A percentile compares a stretch with the other conserved stretches of the same genome.
These are phyloP conservation scores for Beroe forskalii DNA, from an alignment of 37 sponge, comb jelly and placozoan genomes.

Conservation along the genomic window DNA sequence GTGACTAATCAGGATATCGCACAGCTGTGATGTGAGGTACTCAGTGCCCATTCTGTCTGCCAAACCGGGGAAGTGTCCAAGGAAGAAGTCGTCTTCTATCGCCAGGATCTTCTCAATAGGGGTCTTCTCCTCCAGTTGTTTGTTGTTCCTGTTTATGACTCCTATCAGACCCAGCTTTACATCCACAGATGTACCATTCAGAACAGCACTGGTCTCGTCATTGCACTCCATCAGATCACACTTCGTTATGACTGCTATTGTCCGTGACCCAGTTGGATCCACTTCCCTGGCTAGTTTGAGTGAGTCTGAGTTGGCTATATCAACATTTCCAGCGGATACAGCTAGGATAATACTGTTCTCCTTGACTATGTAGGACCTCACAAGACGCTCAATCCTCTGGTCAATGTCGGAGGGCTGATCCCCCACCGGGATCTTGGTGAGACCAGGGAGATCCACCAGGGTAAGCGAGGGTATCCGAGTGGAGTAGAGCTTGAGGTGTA, in stretches of 20 bases:
- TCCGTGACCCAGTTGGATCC: constrained; percentile 82
- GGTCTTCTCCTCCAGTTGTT: constrained; percentile 74
- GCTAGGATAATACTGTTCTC: constrained; percentile 97
- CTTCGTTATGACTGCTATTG: constrained; percentile 92
- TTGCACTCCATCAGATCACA: constrained; percentile 95
- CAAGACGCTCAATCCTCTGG: constrained; percentile 73
- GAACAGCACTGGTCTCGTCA: constrained; percentile 85
- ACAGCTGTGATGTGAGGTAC: background rate
- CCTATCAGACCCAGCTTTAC: constrained; percentile 96
- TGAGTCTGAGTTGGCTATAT: constrained; percentile 91
- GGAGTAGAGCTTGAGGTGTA: constrained; percentile 82
- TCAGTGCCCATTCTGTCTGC: constrained; percentile 20
- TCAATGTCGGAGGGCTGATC: constrained; percentile 97
- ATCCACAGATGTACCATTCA: constrained; percentile 84
- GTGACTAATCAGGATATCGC: constrained; percentile 75
- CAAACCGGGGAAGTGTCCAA: background rate
- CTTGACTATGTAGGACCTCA: constrained; percentile 78
- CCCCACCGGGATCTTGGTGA: constrained; percentile 96
- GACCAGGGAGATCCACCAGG: constrained; percentile 92
- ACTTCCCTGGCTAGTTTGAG: constrained; percentile 88
- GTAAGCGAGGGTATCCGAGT: constrained; percentile 92
- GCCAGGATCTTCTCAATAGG: background rate
- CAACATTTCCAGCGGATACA: constrained; percentile 90
- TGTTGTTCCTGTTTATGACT: constrained; percentile 88
- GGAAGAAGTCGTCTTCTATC: background rate